Percentiles rank a stretch among this genome's conserved stretches.
Evolutionary conservation across 37 sponge, comb jelly and placozoan genomes (phyloP).

Genomic region (Spongia lamella): DNA sequence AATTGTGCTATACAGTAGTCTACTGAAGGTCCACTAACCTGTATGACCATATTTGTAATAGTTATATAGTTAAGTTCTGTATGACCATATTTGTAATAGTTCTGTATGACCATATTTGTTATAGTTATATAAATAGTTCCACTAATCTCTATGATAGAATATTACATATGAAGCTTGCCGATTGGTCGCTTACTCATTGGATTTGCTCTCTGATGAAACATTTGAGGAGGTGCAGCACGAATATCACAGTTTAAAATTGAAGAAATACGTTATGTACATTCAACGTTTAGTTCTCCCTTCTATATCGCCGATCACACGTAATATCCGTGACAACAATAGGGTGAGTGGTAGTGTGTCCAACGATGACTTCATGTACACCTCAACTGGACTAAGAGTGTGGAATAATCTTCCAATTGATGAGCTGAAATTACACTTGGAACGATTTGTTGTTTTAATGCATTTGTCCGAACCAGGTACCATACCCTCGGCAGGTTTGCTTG

Average conservation of each 20-base stretch:
- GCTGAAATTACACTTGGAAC: conserved; percentile 32
- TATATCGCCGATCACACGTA: conserved; percentile 19
- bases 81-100: too few relatives aligned
- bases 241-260: background rate
- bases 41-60: too few relatives aligned
- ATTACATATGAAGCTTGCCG: conserved; percentile 40
- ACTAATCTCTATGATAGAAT: too few relatives aligned
- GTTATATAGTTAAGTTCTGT: too few relatives aligned
- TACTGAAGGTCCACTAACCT: too few relatives aligned
- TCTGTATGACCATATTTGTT: too few relatives aligned
- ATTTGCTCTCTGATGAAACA: conserved; percentile 8
- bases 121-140: too few relatives aligned
- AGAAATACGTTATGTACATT: conserved; percentile 63
- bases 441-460: conserved; percentile 60
- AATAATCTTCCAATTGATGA: conserved; percentile 34
- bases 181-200: conserved; percentile 50
- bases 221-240: background rate
- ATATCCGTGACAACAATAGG: background rate
- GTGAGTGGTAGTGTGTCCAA: background rate
- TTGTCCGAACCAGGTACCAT: conserved; percentile 66
- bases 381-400: conserved; percentile 35
- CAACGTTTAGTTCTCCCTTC: conserved; percentile 72
- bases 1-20: too few relatives aligned
- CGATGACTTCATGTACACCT: background rate
- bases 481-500: conserved; percentile 52